Evolutionary conservation across 1,140 invertebrate species (phyloP), one percentile per base, ranked within the genome.

Genomic region (Aphidius ervi): DNA sequence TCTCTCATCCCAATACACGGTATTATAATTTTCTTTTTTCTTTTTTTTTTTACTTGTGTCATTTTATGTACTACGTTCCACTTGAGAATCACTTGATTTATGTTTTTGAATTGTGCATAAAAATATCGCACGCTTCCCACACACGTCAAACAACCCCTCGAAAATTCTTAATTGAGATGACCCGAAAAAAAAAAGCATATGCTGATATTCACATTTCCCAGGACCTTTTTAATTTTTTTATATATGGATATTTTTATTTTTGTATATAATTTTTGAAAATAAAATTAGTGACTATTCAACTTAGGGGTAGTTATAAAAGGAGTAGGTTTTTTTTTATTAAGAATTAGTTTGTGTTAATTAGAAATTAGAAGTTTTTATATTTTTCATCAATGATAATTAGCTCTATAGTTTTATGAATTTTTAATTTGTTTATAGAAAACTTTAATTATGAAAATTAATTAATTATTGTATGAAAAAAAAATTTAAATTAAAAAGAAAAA

Each of bases 91-190:
- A 68, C 66, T 74, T 74, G 72, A 74, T 74, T 74, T 74, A 74
- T 73, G 70, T 69, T 72, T 71, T 67, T 31, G 23, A 31, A 31
- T 73, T 69, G 68, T 67, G 65, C 68, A 70, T 69, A 69, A 70
- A 73, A 71, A 74, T 31, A 31, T 72, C 65, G 61, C 60, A 56
- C 67, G 70, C 69, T 73, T 74, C 72, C 67, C 72, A 73, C 71
- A 72, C 61, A 55, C n/a, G 10, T 58, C 45, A 56, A 54, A 20
- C 16, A 50, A 31, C 20, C 46, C 31, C n/a, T 16, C 46, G 50
- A 46, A 1, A 64, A 53, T 56, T 43, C 56, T 48, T 52, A 55
- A 47, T 61, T 53, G 59, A 54, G 56, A 37, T 39, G 1, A 49
- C 42, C 39, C 40, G 52, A 40, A 54, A 63, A 45, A 59, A 66